These are phyloP conservation scores for Ditylenchus dipsaci DNA, from an alignment of 1,140 invertebrate species.

Conservation along the genomic window DNA sequence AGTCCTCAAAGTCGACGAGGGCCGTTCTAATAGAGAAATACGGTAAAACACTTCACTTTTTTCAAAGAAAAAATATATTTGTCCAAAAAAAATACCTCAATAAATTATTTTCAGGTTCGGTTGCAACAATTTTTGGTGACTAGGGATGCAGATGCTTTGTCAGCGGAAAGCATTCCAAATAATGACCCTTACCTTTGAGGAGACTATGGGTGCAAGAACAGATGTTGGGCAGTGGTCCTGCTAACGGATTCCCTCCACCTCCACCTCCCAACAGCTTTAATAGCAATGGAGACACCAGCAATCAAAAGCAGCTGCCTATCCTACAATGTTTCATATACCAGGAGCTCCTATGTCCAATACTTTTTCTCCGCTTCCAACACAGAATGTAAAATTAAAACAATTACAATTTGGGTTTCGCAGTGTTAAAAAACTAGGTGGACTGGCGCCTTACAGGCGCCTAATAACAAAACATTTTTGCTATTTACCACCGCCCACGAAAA, in stretches of 20 bases:
- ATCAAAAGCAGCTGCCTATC: neutral
- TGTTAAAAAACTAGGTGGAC: no score
- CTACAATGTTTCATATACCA: neutral
- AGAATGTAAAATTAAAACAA: neutral
- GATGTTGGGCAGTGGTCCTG: neutral
- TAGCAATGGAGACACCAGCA: no score
- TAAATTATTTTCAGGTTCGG: neutral
- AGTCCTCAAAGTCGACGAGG: no score
- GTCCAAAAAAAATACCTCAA: no score
- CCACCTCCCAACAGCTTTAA: no score
- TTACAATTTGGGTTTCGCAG: no score
- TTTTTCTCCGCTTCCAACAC: neutral
- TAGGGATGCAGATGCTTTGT: neutral
- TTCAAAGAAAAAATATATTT: no score
- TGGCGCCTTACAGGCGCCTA: no score
- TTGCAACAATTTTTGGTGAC: constrained; percentile 18
- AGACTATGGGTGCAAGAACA: neutral
- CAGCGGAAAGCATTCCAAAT: constrained; percentile 13
- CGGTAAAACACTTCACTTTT: no score
- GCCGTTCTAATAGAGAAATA: no score
- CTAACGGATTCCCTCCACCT: neutral
- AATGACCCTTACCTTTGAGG: constrained; percentile 14
- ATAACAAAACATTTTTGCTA: no score
- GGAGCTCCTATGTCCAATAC: neutral
- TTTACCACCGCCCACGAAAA: no score